Base-by-base conservation (phyloP, 2,797 vertebrate genomes). In the Zonotrichia albicollis region DNA sequence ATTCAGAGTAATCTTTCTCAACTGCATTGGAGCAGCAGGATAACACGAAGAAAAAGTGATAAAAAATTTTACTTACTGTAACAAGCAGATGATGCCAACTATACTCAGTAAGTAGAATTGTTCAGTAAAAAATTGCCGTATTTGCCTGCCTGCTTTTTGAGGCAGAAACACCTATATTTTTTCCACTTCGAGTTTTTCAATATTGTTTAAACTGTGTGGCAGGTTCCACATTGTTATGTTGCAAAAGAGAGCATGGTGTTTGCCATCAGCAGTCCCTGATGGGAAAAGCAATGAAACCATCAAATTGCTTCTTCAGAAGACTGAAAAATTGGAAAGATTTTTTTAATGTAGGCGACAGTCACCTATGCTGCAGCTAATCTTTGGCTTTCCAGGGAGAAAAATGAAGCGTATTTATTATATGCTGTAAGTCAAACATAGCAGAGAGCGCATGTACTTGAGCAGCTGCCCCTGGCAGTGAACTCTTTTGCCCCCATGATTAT, bases 1-100 rank as follows among this genome's bases (percentile, higher is more conserved):
- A 83, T 89, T 89, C 89, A 83, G 40, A 68, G 21, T 48, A 0
- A 0, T 92, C 73, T 95, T 72, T 89, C 51, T 71, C 87, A 95
- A 93, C 86, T 80, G 75, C 72, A 85, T 19, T 89, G 87, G 72
- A 93, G 55, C 89, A 96, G 93, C 65, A 66, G 96, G 78, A 71
- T 89, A 93, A 83, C 57, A 85, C 89, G 68, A 95, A 92, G 34
- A 85, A 87, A 93, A 91, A 77, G 30, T 46, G 77, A 74, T 90
- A 46, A 66, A 45, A 55, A 25, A 11, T 14, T 50, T 72, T 84
- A 78, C 68, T 85, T 92, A 87, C 67, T 92, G 45, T 61, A 80
- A 72, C 87, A 90, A 92, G 57, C 53, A 93, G 81, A 85, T 91
- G 50, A 93, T 66, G 87, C 45, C n/a, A 72, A 29, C 36, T 83